phyloP scores from a whole-genome alignment of 2,113 vertebrate species.

The Scomber scombrus region DNA sequence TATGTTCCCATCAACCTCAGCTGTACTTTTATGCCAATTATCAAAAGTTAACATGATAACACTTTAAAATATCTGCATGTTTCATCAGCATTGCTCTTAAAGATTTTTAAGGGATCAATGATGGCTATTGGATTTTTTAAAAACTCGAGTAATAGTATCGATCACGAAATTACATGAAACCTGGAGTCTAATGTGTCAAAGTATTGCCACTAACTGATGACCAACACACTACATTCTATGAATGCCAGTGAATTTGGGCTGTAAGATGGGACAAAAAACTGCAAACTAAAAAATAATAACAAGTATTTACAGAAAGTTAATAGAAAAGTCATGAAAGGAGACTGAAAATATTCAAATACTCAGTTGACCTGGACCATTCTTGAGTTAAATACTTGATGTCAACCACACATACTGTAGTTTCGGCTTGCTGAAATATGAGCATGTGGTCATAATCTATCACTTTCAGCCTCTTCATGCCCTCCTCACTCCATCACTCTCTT shows the following conservation, averaged over 20 bases:
- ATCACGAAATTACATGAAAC: background rate
- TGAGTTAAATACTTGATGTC: constrained; percentile 10
- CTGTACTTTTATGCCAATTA: no score
- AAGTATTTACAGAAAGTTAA: background rate
- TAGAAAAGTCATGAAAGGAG: constrained; percentile 33
- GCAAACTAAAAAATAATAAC: background rate
- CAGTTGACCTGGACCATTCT: background rate
- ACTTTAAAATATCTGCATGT: no score
- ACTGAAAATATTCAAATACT: constrained; percentile 8
- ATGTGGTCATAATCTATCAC: constrained; percentile 59
- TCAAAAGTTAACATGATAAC: no score
- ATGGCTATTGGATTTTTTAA: no score
- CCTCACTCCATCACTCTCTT: constrained; percentile 23
- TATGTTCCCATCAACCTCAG: no score
- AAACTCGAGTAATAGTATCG: background rate
- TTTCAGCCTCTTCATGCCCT: constrained; percentile 27
- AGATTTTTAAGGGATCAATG: no score
- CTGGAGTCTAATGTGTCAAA: constrained; percentile 17
- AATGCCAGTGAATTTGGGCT: constrained; percentile 28
- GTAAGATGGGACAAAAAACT: background rate
- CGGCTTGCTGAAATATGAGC: constrained; percentile 13
- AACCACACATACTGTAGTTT: background rate
- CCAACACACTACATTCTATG: constrained; percentile 28
- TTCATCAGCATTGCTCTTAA: no score
- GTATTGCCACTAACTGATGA: constrained; percentile 40